phyloP scores from a whole-genome alignment of 2,797 vertebrate genomes.

The Falco columbarius region DNA sequence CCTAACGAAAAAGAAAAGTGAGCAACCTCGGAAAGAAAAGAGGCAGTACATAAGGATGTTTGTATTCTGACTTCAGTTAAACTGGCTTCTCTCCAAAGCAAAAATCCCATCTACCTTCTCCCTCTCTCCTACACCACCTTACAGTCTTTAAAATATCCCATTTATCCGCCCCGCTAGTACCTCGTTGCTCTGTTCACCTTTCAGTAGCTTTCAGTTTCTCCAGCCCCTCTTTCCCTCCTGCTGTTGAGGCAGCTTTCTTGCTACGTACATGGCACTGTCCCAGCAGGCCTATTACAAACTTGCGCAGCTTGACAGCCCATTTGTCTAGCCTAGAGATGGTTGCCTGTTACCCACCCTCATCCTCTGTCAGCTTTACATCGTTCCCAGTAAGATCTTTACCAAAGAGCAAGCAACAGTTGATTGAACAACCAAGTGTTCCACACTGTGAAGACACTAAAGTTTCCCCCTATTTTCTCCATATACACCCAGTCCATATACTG shows the following conservation, averaged over 20 bases:
- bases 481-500: background rate
- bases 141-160: background rate
- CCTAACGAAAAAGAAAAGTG: background rate
- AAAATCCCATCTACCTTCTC: background rate
- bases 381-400: background rate
- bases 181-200: background rate
- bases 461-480: background rate
- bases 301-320: background rate
- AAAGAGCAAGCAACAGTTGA: background rate
- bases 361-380: background rate
- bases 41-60: background rate
- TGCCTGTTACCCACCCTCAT: background rate
- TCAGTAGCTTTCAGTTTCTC: background rate
- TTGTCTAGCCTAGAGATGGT: background rate
- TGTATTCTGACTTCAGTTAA: background rate
- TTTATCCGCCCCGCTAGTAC: background rate
- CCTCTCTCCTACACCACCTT: background rate
- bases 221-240: background rate
- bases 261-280: background rate
- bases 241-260: background rate
- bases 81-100: background rate
- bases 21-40: background rate
- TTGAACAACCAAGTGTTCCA: background rate
- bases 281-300: background rate
- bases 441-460: background rate